Conservation (phyloP, 2,888 invertebrate species). For the Agrochola macilenta region DNA sequence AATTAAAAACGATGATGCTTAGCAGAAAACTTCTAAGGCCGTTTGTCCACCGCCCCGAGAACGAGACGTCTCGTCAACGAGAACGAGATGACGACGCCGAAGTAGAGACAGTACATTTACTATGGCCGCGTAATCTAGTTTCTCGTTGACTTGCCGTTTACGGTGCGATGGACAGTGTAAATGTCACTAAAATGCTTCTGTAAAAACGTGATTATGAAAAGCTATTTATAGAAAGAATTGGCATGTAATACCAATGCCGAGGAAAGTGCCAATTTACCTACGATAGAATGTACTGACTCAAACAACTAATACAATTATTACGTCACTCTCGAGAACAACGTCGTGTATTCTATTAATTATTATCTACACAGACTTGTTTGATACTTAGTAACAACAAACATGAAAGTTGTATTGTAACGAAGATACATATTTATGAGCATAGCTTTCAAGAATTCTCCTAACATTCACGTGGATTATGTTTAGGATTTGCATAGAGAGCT, state of each 20-base stretch:
- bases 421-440: background rate
- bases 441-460: conserved; percentile 5
- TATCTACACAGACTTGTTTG: conserved; percentile 21
- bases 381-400: conserved; percentile 14
- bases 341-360: conserved; percentile 31
- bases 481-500: background rate
- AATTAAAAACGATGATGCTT: no score
- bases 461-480: background rate
- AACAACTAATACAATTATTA: conserved; percentile 20
- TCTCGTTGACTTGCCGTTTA: no score
- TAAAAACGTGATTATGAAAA: conserved; percentile 27
- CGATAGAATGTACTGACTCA: conserved; percentile 30
- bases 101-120: no score
- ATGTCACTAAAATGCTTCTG: conserved; percentile 9
- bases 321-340: conserved; percentile 39
- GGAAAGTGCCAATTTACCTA: conserved; percentile 53
- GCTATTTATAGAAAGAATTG: conserved; percentile 42
- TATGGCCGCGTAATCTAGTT: no score
- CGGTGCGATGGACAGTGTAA: background rate
- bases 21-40: no score
- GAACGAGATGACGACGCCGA: no score
- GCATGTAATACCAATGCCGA: conserved; percentile 33
- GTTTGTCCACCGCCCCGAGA: no score
- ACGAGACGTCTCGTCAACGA: no score
- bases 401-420: conserved; percentile 21